Evolutionary conservation across 1,140 invertebrate genomes (phyloP).

Genomic region (Drosophila kepulauana): DNA sequence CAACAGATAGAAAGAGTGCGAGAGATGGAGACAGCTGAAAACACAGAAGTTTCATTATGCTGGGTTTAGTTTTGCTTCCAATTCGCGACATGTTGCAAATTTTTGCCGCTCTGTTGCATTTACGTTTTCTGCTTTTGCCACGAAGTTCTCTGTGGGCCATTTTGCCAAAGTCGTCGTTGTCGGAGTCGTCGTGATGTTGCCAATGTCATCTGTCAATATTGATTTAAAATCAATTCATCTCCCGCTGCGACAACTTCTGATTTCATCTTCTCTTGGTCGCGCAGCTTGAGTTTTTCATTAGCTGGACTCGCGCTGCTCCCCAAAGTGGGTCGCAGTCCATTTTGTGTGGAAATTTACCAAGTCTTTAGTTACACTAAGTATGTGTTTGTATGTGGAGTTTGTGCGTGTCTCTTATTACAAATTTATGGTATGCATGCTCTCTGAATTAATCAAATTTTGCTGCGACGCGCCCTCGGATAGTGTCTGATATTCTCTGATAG

Average conservation of each 20-base stretch:
- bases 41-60: slow-evolving; percentile 55
- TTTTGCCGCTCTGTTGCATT: slow-evolving; percentile 33
- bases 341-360: not conserved
- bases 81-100: slow-evolving; percentile 53
- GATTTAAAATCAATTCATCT: slow-evolving; percentile 83
- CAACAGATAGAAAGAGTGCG: slow-evolving; percentile 7
- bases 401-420: slow-evolving; percentile 44
- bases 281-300: slow-evolving; percentile 79
- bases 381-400: not conserved
- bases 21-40: slow-evolving; percentile 25
- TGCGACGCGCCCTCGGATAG: slow-evolving; percentile 52
- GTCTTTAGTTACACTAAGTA: not conserved
- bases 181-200: slow-evolving; percentile 1
- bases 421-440: slow-evolving; percentile 43
- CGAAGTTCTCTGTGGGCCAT: slow-evolving; percentile 6
- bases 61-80: slow-evolving; percentile 32
- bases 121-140: not conserved
- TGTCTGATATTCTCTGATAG: not conserved
- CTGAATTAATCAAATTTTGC: slow-evolving; percentile 76
- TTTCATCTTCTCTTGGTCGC: slow-evolving; percentile 54
- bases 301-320: slow-evolving; percentile 16
- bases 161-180: slow-evolving; percentile 1
- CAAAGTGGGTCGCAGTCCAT: slow-evolving; percentile 9
- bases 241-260: slow-evolving; percentile 67
- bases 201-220: slow-evolving; percentile 81